Conservation (phyloP, 2,113 vertebrate genomes). For the Laterallus jamaicensis region DNA sequence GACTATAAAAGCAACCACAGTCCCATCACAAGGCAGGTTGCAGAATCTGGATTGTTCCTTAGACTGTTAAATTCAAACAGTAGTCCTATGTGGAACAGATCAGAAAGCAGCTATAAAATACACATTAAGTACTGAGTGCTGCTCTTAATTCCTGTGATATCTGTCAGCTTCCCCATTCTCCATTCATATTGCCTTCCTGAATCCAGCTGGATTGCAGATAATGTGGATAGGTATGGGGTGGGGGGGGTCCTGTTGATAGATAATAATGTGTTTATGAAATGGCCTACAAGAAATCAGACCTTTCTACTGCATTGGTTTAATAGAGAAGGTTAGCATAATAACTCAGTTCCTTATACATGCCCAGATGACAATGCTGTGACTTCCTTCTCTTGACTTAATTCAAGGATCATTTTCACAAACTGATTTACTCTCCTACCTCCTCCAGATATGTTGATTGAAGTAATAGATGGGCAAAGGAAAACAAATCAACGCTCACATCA, state of each 20-base stretch:
- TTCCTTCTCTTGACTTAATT: not conserved
- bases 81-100: not conserved
- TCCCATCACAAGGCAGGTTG: not conserved
- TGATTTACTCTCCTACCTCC: not conserved
- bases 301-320: not conserved
- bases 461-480: not conserved
- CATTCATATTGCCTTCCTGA: not conserved
- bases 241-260: not conserved
- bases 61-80: not conserved
- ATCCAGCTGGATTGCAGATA: not conserved
- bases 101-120: not conserved
- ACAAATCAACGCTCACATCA: not conserved
- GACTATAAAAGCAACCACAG: not conserved
- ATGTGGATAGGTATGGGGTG: not conserved
- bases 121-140: not conserved
- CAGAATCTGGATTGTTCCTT: not conserved
- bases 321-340: not conserved
- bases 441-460: not conserved
- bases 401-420: constrained; percentile 3
- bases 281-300: not conserved
- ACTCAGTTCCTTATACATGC: not conserved
- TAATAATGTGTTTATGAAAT: constrained; percentile 10
- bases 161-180: not conserved
- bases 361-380: not conserved
- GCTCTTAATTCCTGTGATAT: not conserved